phyloP scores from a whole-genome alignment of 2,888 invertebrate species.

The Ichneumoninae sp. region DNA sequence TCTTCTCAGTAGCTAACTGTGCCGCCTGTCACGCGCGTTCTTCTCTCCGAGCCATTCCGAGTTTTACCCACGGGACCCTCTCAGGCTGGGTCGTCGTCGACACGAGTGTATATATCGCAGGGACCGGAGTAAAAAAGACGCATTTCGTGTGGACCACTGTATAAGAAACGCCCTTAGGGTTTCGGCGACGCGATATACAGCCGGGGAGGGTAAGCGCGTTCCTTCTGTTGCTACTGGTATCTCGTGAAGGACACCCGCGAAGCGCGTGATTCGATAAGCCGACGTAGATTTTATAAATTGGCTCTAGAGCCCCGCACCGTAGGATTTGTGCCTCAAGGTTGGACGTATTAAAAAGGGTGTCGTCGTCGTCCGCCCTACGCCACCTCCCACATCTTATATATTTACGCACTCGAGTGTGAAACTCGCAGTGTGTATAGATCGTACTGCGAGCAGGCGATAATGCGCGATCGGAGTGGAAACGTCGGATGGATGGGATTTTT shows the following conservation, averaged over 20 bases:
- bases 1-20: conserved; percentile 21
- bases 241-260: conserved; percentile 64
- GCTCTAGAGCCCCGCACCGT: conserved; percentile 59
- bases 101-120: conserved; percentile 11
- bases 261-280: conserved; percentile 67
- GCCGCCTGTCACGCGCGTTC: conserved; percentile 28
- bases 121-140: neutral
- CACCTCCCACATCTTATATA: conserved; percentile 36
- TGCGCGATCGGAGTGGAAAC: conserved; percentile 50
- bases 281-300: conserved; percentile 76
- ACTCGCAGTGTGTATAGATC: conserved; percentile 18
- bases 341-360: conserved; percentile 36
- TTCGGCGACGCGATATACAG: neutral
- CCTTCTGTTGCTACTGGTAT: conserved; percentile 46
- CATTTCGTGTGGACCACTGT: neutral
- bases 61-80: conserved; percentile 39
- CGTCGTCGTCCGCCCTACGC: neutral
- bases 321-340: conserved; percentile 51
- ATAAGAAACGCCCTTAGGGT: neutral
- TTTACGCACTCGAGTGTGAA: conserved; percentile 61
- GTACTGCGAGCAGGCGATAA: conserved; percentile 58
- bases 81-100: conserved; percentile 20
- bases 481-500: conserved; percentile 27
- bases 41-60: neutral
- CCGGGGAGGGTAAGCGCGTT: conserved; percentile 23